Percentiles rank a stretch among this genome's conserved stretches.
These are phyloP conservation scores for Philaethria dido DNA, from an alignment of 2,888 invertebrate genomes.

Conservation along the genomic window DNA sequence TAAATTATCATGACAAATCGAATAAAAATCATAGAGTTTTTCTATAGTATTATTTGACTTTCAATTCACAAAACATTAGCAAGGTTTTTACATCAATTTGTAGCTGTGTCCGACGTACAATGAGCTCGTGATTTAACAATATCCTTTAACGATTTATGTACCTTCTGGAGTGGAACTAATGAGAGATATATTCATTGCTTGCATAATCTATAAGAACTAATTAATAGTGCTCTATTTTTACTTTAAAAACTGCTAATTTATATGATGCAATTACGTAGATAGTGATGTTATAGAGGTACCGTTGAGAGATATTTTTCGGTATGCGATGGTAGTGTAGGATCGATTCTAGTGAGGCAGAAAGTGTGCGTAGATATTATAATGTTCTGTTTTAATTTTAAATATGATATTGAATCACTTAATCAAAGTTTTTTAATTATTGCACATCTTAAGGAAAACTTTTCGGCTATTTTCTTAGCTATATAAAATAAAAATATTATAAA, in stretches of 20 bases:
- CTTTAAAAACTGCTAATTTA: too few relatives aligned
- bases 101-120: conserved; percentile 1
- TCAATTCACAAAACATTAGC: conserved; percentile 9
- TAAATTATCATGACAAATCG: conserved; percentile 16
- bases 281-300: too few relatives aligned
- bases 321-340: too few relatives aligned
- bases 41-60: background rate
- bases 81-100: conserved; percentile 21
- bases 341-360: too few relatives aligned
- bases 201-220: conserved; percentile 7
- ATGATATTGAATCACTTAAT: too few relatives aligned
- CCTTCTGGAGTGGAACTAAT: conserved; percentile 27
- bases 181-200: conserved; percentile 7
- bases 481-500: too few relatives aligned
- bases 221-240: conserved; percentile 3
- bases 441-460: background rate
- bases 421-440: too few relatives aligned
- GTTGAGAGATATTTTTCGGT: too few relatives aligned
- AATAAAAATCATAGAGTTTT: conserved; percentile 13
- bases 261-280: too few relatives aligned
- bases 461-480: too few relatives aligned
- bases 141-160: conserved; percentile 20
- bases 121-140: conserved; percentile 21
- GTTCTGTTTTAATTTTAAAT: too few relatives aligned
- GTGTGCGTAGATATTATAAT: too few relatives aligned